phyloP scores from a whole-genome alignment of 2,797 vertebrate species.

The Danio albolineatus region DNA sequence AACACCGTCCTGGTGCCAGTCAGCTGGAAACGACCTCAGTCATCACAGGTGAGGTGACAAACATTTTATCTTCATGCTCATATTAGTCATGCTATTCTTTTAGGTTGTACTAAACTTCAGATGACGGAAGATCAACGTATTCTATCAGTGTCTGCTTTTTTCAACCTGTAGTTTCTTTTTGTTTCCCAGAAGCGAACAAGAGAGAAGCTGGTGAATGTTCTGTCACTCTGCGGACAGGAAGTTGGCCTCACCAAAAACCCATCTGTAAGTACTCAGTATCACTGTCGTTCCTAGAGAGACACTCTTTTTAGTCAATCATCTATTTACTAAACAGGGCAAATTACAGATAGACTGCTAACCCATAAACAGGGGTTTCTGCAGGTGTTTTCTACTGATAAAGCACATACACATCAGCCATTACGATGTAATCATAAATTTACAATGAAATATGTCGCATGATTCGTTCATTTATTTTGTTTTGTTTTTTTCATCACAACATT shows the following conservation, averaged over 20 bases:
- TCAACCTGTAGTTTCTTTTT: not conserved
- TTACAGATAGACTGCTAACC: too few relatives aligned
- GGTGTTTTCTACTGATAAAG: too few relatives aligned
- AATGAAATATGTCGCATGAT: too few relatives aligned
- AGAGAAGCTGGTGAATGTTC: conserved; percentile 96
- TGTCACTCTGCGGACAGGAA: conserved; percentile 97
- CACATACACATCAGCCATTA: too few relatives aligned
- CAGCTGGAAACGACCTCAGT: conserved; percentile 97
- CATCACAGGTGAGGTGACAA: conserved; percentile 93
- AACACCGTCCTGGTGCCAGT: conserved; percentile 97
- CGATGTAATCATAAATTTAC: too few relatives aligned
- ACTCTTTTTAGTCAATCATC: not conserved
- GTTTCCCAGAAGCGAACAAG: conserved; percentile 90
- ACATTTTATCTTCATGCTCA: not conserved
- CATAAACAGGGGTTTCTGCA: too few relatives aligned
- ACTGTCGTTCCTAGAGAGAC: not conserved
- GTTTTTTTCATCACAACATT: too few relatives aligned
- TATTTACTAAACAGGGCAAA: too few relatives aligned
- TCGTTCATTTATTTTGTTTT: too few relatives aligned
- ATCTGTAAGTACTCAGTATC: conserved; percentile 77
- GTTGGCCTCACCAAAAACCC: conserved; percentile 98
- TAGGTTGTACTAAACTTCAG: not conserved
- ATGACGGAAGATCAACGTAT: not conserved
- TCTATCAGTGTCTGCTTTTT: not conserved
- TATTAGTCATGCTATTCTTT: not conserved